Percentiles rank a stretch among this genome's conserved stretches.
These are phyloP conservation scores for Xestia c-nigrum DNA, from an alignment of 2,888 invertebrate genomes.

Conservation along the genomic window DNA sequence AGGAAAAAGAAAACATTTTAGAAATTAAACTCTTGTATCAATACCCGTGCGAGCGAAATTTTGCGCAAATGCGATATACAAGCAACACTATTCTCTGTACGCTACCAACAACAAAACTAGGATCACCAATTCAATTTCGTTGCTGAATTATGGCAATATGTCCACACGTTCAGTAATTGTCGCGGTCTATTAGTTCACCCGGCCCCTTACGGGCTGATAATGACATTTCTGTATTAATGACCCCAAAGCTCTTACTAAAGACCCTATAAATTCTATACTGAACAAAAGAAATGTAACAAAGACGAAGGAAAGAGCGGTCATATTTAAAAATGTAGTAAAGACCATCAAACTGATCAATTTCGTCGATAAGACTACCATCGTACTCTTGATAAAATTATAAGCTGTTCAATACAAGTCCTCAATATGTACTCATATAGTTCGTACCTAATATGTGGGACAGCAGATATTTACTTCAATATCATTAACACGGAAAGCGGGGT, in stretches of 20 bases:
- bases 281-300: conserved; percentile 1
- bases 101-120: conserved; percentile 31
- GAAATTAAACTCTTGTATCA: not conserved
- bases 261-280: not conserved
- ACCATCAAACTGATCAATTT: not conserved
- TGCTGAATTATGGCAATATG: conserved; percentile 51
- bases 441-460: not conserved
- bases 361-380: not conserved
- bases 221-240: conserved; percentile 55
- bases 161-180: conserved; percentile 47
- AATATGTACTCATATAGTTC: not conserved
- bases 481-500: no score
- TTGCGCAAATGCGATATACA: not conserved
- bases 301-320: not conserved
- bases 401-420: not conserved
- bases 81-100: conserved; percentile 16
- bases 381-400: not conserved
- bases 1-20: not conserved
- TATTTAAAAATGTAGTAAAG: not conserved
- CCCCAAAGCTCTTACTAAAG: conserved; percentile 25
- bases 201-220: conserved; percentile 30
- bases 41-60: not conserved
- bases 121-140: conserved; percentile 46
- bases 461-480: not conserved
- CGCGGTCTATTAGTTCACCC: conserved; percentile 47